phyloP scores from a whole-genome alignment of 92 coral and sea anemone genomes.

The Paragorgia papillata region DNA sequence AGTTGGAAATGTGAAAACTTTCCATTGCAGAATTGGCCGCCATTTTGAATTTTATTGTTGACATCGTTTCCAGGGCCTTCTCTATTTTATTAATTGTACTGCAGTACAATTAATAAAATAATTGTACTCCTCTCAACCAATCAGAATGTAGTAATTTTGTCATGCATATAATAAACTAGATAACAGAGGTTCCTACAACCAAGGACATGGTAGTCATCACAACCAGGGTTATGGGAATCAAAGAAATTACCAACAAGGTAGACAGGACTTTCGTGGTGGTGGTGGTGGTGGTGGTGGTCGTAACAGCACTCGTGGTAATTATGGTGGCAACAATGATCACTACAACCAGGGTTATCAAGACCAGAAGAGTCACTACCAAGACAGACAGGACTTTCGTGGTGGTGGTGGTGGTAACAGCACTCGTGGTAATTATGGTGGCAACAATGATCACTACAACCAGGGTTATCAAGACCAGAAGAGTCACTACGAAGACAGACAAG shows the following conservation, averaged over 20 bases:
- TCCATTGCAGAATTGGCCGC: no score
- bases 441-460: background rate
- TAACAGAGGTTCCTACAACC: constrained; percentile 12
- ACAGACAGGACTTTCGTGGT: background rate
- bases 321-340: background rate
- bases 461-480: background rate
- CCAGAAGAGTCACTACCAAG: background rate
- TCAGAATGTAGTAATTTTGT: no score
- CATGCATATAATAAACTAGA: constrained; percentile 1
- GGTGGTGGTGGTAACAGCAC: background rate
- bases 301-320: constrained; percentile 1
- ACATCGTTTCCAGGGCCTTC: no score
- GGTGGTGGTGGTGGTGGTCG: background rate
- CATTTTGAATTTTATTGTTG: no score
- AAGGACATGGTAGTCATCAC: background rate
- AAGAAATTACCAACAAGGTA: background rate
- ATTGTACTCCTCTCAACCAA: no score
- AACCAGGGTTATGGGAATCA: constrained; percentile 7
- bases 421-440: no score
- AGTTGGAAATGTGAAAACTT: no score
- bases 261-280: background rate
- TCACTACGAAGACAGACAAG: background rate
- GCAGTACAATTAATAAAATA: no score
- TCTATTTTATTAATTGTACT: no score
- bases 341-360: constrained; percentile 6